Conservation (phyloP, 2,113 vertebrate genomes). For the Maylandia zebra region DNA sequence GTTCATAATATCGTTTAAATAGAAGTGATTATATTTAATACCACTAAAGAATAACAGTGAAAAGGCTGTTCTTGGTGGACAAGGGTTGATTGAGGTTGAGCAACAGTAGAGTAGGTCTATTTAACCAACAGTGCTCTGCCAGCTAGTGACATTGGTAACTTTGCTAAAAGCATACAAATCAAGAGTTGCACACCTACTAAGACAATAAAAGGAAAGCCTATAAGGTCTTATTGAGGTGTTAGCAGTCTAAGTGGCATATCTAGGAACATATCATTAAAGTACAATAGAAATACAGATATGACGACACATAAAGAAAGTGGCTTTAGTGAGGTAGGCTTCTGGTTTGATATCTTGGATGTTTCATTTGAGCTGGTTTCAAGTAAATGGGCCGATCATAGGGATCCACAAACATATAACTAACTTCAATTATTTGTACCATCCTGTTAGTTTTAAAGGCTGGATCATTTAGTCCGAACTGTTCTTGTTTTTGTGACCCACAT, state of each 20-base stretch:
- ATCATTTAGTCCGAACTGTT: background rate
- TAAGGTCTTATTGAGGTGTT: background rate
- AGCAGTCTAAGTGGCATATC: background rate
- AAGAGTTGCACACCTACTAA: background rate
- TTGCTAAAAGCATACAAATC: background rate
- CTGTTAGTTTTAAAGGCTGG: rapidly evolving
- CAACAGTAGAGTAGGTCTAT: background rate
- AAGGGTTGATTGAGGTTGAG: background rate
- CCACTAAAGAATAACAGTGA: rapidly evolving
- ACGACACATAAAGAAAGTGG: background rate
- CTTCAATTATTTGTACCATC: background rate
- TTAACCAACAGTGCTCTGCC: background rate
- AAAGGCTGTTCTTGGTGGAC: background rate
- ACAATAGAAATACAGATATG: background rate
- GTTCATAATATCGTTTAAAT: rapidly evolving
- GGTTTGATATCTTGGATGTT: background rate
- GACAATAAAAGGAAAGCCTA: background rate
- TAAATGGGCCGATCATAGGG: background rate
- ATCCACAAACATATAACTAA: rapidly evolving
- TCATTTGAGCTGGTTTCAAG: background rate
- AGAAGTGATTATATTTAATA: background rate
- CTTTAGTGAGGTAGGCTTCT: background rate
- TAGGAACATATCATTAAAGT: background rate
- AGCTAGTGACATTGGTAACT: background rate
- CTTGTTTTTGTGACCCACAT: background rate